These are phyloP conservation scores for Porites cylindrica DNA, from an alignment of 92 coral and sea anemone species.

Conservation along the genomic window DNA sequence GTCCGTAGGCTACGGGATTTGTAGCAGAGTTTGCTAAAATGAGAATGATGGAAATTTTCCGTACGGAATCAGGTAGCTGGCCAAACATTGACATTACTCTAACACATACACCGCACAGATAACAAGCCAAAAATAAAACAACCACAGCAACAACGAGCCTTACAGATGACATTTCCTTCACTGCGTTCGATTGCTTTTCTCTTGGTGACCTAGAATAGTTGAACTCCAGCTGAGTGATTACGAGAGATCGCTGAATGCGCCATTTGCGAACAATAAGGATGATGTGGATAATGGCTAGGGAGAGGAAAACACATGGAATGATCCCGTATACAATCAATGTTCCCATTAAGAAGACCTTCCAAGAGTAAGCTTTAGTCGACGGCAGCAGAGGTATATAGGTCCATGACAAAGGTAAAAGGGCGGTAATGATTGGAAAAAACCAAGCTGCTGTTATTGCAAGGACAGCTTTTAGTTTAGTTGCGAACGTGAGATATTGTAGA, in stretches of 20 bases:
- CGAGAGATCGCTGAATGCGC: slow-evolving; percentile 16
- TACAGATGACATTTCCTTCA: slow-evolving; percentile 29
- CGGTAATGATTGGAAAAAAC: slow-evolving; percentile 33
- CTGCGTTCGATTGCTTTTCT: neutral
- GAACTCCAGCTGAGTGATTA: slow-evolving; percentile 53
- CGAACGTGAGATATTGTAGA: slow-evolving; percentile 22
- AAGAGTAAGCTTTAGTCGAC: neutral
- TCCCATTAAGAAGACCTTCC: slow-evolving; percentile 25
- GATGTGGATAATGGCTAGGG: slow-evolving; percentile 43
- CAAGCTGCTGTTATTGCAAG: slow-evolving; percentile 33
- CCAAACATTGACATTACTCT: slow-evolving; percentile 17
- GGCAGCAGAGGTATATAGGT: neutral
- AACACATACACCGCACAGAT: slow-evolving; percentile 29
- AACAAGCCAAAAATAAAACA: slow-evolving; percentile 23
- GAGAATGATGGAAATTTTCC: slow-evolving; percentile 29
- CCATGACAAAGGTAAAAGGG: slow-evolving; percentile 23
- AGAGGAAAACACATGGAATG: slow-evolving; percentile 42
- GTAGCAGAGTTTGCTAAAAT: slow-evolving; percentile 47
- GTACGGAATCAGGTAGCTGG: slow-evolving; percentile 18
- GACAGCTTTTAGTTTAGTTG: slow-evolving; percentile 18
- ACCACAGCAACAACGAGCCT: slow-evolving; percentile 45
- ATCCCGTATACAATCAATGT: slow-evolving; percentile 17
- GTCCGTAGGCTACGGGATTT: slow-evolving; percentile 49
- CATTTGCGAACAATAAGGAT: slow-evolving; percentile 47
- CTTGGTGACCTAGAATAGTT: slow-evolving; percentile 14